These are phyloP conservation scores for Aphrocallistes beatrix DNA, from an alignment of 37 sponge, comb jelly and placozoan genomes.

Conservation along the genomic window DNA sequence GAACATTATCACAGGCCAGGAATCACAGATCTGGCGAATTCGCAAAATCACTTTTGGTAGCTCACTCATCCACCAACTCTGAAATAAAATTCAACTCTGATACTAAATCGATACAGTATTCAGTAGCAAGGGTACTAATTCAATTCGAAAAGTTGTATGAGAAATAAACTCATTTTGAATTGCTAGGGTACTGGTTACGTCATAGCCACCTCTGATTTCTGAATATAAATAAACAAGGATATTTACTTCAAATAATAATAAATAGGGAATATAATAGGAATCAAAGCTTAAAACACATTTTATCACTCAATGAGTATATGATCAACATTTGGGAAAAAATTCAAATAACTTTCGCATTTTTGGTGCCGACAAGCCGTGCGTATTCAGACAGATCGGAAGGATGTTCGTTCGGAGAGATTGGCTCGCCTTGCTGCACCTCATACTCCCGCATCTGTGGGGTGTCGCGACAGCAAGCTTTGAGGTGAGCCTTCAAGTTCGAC, in stretches of 20 bases:
- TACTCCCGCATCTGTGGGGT: constrained; percentile 4
- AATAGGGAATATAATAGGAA: background rate
- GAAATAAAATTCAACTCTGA: background rate
- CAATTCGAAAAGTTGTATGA: background rate
- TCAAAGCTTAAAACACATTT: background rate
- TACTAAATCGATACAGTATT: too few species aligned
- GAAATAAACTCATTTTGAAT: background rate
- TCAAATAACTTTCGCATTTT: background rate
- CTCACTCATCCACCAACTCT: background rate
- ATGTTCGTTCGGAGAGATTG: background rate
- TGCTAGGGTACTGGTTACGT: too few species aligned
- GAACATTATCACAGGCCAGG: background rate
- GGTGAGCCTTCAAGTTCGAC: background rate
- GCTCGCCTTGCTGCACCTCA: background rate
- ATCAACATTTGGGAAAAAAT: background rate
- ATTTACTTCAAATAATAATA: background rate
- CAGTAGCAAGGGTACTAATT: too few species aligned
- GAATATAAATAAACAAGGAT: too few species aligned
- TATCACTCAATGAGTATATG: background rate
- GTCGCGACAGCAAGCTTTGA: background rate
- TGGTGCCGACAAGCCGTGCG: background rate
- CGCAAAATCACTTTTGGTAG: background rate
- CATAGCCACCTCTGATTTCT: too few species aligned
- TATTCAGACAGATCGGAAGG: background rate
- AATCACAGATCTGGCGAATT: background rate